These are phyloP conservation scores for Rallus limicola DNA, from an alignment of 2,113 vertebrate species.

Conservation along the genomic window DNA sequence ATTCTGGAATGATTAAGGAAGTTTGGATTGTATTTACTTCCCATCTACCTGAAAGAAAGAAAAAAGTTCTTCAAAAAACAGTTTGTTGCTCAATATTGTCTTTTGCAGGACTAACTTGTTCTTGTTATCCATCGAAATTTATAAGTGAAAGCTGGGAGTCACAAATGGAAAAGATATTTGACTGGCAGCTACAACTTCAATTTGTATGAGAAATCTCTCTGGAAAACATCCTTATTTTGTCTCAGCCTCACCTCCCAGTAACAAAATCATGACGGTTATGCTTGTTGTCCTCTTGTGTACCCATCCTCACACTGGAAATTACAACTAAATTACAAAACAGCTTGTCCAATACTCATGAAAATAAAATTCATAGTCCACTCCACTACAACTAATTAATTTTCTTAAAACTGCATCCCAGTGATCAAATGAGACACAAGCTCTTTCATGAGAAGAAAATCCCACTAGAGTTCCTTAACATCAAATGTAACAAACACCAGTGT, in stretches of 20 bases:
- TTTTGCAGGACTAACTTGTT: neutral
- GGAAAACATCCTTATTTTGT: conserved; percentile 19
- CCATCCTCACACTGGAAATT: conserved; percentile 5
- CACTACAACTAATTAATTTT: conserved; percentile 51
- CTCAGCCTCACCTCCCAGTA: neutral
- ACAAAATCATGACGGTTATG: neutral
- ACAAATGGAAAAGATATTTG: conserved; percentile 12
- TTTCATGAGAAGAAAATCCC: conserved; percentile 55
- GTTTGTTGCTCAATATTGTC: neutral
- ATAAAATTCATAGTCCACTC: conserved; percentile 34
- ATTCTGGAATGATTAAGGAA: neutral
- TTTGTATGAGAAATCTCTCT: conserved; percentile 26
- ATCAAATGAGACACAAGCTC: conserved; percentile 50
- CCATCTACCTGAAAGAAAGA: neutral
- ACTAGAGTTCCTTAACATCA: conserved; percentile 28
- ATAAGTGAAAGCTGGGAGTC: neutral
- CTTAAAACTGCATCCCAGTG: conserved; percentile 19
- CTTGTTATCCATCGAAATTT: conserved; percentile 47
- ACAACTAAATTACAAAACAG: conserved; percentile 5
- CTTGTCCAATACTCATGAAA: neutral
- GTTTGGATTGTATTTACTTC: neutral
- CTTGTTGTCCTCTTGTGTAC: neutral
- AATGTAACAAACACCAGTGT: conserved; percentile 7
- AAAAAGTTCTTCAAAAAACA: neutral
- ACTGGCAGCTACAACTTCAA: conserved; percentile 33